Percentiles rank a stretch among this genome's conserved stretches.
These are phyloP conservation scores for Dasypogon diadema DNA, from an alignment of 2,888 invertebrate species.

Conservation along the genomic window DNA sequence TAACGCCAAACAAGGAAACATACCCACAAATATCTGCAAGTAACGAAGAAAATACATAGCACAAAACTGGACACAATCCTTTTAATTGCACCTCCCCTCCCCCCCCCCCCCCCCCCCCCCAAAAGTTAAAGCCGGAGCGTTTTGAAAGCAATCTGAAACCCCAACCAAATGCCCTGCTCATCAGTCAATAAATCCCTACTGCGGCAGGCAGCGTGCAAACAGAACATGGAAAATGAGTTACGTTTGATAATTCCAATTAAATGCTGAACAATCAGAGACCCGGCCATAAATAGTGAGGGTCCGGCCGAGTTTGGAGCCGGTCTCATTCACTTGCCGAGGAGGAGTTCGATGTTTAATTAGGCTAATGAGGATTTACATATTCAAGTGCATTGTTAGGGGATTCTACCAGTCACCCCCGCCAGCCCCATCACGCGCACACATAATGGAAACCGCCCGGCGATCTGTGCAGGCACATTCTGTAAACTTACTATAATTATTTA, in stretches of 20 bases:
- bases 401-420: neutral
- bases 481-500: conserved; percentile 38
- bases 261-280: conserved; percentile 36
- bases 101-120: neutral
- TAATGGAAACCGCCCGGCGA: neutral
- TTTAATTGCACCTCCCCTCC: neutral
- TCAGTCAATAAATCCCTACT: conserved; percentile 40
- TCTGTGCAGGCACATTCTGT: conserved; percentile 7
- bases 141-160: conserved; percentile 29
- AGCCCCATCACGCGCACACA: neutral
- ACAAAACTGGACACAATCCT: neutral
- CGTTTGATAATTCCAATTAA: conserved; percentile 47
- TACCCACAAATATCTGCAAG: too few species aligned
- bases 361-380: conserved; percentile 46
- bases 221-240: conserved; percentile 45
- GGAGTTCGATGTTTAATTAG: conserved; percentile 43
- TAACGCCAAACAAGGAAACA: too few species aligned
- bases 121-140: neutral
- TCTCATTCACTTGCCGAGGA: conserved; percentile 20
- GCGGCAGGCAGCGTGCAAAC: conserved; percentile 17
- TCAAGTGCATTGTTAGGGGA: conserved; percentile 44
- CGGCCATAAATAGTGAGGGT: conserved; percentile 31
- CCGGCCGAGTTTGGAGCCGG: neutral
- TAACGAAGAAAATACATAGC: too few species aligned
- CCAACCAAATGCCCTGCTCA: conserved; percentile 31